Evolutionary conservation across 2,113 vertebrate species (phyloP), one percentile per base, ranked within the genome.

Genomic region (Sinocyclocheilus anophthalmus): DNA sequence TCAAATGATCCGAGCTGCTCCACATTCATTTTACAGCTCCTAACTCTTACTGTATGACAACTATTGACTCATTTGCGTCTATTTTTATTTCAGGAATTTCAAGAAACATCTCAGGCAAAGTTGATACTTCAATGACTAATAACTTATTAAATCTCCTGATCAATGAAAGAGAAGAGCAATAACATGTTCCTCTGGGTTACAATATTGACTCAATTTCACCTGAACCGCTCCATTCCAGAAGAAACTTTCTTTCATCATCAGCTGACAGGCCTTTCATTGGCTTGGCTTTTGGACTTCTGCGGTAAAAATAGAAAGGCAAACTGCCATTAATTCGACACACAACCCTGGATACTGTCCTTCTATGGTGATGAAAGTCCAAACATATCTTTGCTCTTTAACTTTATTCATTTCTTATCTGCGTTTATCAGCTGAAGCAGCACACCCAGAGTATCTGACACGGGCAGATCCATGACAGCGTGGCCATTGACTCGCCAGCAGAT

Each of bases 351-450:
- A 33, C 16, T 11, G 26, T 7, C 83, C 81, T 48, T 33, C 50
- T 26, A 2, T 16, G 48, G 30, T 76, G 88, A 86, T 86, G 85
- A 89, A 89, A 89, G 88, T 89, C 86, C 84, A 89, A 61, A 72
- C 42, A 70, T 77, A 78, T 89, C 77, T 84, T 1, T 84, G 86
- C 63, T 79, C 79, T 80, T 69, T 72, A 78, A 86, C 83, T 86
- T 88, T 79, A 83, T 72, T 50, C 57, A 84, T 63, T 65, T 84
- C 87, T 88, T 90, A 90, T 90, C 89, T 82, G 75, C 24, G 42
- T 85, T 90, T 87, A 87, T 84, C 77, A 72, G 61, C 39, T 14
- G 2, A 37, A 53, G 33, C 73, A 76, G 67, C 89, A 87, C 87
- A 75, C 89, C 89, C 45, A n/a, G 37, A 73, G 65, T 63, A 48